Base-by-base conservation (phyloP, 2,888 invertebrate genomes). In the Hydropsyche betteni region DNA sequence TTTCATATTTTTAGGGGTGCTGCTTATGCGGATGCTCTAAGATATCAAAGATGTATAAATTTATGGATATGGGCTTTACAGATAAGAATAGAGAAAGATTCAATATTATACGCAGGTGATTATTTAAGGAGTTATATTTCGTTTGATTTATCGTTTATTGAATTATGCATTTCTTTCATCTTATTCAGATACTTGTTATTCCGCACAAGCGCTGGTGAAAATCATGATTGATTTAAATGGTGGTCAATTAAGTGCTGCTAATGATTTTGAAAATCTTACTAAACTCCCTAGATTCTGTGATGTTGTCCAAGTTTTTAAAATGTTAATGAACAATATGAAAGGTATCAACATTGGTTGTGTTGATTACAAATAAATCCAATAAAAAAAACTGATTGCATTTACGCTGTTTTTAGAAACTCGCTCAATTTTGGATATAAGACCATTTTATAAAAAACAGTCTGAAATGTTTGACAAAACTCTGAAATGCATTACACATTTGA, bases 61-160 rank as follows among this genome's bases (percentile, higher is more conserved):
- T 88, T 97, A 75, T 97, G 97, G 97, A 88, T 90, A 77, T 91
- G 95, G 84, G 93, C 94, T 73, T 88, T 96, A 75, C 91, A 93
- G 83, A 89, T 96, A 78, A 90, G 96, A 80, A 91, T 95, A 14
- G 89, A 90, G 81, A 92, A 92, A 83, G 94, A 94, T 86, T 91
- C 95, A 72, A 90, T 93, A 83, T 86, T 92, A 77, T 89, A 89
- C 80, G 78, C 83, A 2, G 80, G 79, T 78, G 51, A 76, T 34
- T 55, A 64, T 73, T 50, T 50, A 38, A 0, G 3, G 16, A 51
- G n/a, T 64, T 24, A 24, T 2, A 24, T 24, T 2, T 24, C 2
- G 24, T 24, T 2, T 2, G 24, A 24, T 24, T 24, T 24, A 24
- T 24, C 2, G 24, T 2, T 2, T 2, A 2, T 24, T 24, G 24